Conservation (phyloP, 2,888 invertebrate species). For the Zhengitettix transpicula region DNA sequence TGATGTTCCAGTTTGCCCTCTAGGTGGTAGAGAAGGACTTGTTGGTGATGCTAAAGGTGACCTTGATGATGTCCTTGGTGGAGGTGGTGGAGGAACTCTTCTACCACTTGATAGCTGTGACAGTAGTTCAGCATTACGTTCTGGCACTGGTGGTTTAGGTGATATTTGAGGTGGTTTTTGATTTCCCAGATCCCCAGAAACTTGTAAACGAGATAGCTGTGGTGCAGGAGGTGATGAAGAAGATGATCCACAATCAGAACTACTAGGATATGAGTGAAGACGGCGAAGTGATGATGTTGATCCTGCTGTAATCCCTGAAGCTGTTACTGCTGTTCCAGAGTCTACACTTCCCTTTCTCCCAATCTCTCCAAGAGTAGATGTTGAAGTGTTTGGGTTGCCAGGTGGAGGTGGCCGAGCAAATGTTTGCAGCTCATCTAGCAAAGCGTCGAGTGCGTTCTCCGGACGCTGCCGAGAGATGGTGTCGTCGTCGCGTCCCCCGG, state of each 20-base stretch:
- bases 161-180: conserved; percentile 16
- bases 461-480: conserved; percentile 37
- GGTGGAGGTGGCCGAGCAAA: conserved; percentile 52
- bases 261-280: conserved; percentile 71
- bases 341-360: conserved; percentile 37
- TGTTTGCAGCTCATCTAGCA: conserved; percentile 85
- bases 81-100: conserved; percentile 77
- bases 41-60: conserved; percentile 76
- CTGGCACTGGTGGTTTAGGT: conserved; percentile 65
- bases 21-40: conserved; percentile 47
- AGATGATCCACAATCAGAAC: conserved; percentile 44
- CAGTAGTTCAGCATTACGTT: conserved; percentile 60
- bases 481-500: conserved; percentile 15
- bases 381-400: conserved; percentile 25
- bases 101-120: conserved; percentile 53
- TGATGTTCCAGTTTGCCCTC: conserved; percentile 18
- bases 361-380: conserved; percentile 26
- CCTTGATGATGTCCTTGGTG: conserved; percentile 77
- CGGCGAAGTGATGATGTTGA: conserved; percentile 41
- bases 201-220: conserved; percentile 29
- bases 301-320: conserved; percentile 14
- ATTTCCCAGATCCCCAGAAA: conserved; percentile 21
- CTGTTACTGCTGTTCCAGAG: conserved; percentile 31
- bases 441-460: conserved; percentile 94
- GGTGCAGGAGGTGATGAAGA: conserved; percentile 61